These are phyloP conservation scores for Ceratina calcarata DNA, from an alignment of 1,140 invertebrate genomes.

Conservation along the genomic window DNA sequence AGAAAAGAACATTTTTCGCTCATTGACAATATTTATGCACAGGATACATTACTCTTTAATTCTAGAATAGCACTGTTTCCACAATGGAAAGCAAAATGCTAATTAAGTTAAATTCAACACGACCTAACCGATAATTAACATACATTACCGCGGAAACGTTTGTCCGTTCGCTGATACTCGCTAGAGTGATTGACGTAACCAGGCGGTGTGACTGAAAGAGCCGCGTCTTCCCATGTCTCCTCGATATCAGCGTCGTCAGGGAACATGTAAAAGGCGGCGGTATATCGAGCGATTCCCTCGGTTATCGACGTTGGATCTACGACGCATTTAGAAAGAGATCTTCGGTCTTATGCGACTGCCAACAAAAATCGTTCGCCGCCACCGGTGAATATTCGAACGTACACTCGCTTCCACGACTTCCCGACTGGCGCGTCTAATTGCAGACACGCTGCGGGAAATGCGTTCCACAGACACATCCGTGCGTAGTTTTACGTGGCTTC, in stretches of 20 bases:
- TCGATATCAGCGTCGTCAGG: not conserved
- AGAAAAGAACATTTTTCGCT: too few species aligned
- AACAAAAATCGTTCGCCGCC: constrained; percentile 53
- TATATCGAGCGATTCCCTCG: constrained; percentile 35
- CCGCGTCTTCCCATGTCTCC: constrained; percentile 33
- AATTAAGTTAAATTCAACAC: constrained; percentile 5
- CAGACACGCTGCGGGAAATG: constrained; percentile 23
- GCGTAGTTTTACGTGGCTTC: not conserved
- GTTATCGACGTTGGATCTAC: constrained; percentile 62
- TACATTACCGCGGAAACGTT: constrained; percentile 32
- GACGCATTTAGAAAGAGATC: constrained; percentile 64
- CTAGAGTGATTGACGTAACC: constrained; percentile 35
- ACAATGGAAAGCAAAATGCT: not conserved
- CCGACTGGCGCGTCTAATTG: constrained; percentile 61
- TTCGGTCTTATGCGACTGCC: constrained; percentile 33
- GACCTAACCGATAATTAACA: constrained; percentile 33
- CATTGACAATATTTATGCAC: too few species aligned
- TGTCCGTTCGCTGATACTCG: not conserved
- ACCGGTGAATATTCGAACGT: constrained; percentile 47
- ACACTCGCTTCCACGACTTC: constrained; percentile 62
- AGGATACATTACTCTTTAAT: not conserved
- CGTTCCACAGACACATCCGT: not conserved
- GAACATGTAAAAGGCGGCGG: constrained; percentile 42
- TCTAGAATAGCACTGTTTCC: not conserved
- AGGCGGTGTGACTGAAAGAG: not conserved